Evolutionary conservation across 23 tunicate species (phyloP), one percentile per base, ranked within the genome.

Genomic region (Diplosoma virens): DNA sequence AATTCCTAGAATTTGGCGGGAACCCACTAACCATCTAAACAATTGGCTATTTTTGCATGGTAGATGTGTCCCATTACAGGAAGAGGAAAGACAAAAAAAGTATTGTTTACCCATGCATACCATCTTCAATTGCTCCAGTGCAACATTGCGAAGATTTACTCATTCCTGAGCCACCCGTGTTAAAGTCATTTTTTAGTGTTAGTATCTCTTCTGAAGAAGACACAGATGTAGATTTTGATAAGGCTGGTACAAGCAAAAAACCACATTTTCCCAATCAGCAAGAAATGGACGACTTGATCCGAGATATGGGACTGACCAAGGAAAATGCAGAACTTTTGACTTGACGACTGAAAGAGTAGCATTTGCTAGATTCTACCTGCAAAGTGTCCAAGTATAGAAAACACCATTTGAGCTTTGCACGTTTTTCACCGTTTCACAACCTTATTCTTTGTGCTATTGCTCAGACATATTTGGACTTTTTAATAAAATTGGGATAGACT

Each of bases 301-400:
- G 35, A 32, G 71, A 64, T 32, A 64, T 25, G 71, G 71, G 71
- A 64, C 71, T 64, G 71, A 64, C 35, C 71, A 64, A 64, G 37
- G 71, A 64, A 64, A 64, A 64, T 64, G 71, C 35, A 64, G 71
- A 64, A 64, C 71, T 64, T 64, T 64, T 64, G 71, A 28, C 71
- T 32, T 64, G 35, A 64, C 71, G 35, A 32, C 71, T 64, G 17
- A 64, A 64, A 64, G 71, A 64, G 20, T 32, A 36, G 35, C 11
- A 32, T 64, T 64, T 64, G 71, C 63, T n/a, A 56, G 63, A 20
- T 56, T 4, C 24, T 16, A 56, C 9, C 50, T 58, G 65, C 65
- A 41, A 41, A 41, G 50, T 7, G 14, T 41, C 14, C 14, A 41
- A 41, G 50, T 41, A 41, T 41, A 41, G 50, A 41, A 41, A 41